Conservation (phyloP, 1,140 invertebrate species). For the Hyles euphorbiae region DNA sequence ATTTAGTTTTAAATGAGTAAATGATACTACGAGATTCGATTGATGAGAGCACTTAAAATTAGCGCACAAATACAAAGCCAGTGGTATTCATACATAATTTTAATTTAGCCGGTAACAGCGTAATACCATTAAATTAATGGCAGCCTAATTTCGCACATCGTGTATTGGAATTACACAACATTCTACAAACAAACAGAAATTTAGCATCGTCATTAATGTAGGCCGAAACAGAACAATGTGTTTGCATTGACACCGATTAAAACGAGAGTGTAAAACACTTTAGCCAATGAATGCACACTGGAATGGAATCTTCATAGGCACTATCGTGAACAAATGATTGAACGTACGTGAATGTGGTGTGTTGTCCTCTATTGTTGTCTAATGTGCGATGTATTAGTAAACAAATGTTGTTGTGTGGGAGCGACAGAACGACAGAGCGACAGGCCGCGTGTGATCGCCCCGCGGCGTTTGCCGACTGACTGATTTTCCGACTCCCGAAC, state of each 20-base stretch:
- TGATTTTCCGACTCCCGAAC: constrained; percentile 24
- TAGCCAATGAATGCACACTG: not conserved
- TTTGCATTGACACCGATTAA: constrained; percentile 20
- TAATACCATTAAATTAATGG: too few relatives aligned
- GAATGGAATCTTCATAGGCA: not conserved
- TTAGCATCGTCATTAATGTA: constrained; percentile 33
- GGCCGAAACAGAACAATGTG: constrained; percentile 35
- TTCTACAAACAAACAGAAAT: constrained; percentile 19
- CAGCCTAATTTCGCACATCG: not conserved
- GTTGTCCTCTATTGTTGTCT: constrained; percentile 43
- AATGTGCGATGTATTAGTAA: constrained; percentile 48
- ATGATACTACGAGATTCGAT: too few relatives aligned
- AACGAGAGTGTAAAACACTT: not conserved
- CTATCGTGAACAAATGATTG: not conserved
- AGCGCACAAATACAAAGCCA: too few relatives aligned
- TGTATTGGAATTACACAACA: not conserved
- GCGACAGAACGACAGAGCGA: constrained; percentile 6
- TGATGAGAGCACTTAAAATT: too few relatives aligned
- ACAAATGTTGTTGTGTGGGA: constrained; percentile 42
- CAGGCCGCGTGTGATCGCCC: constrained; percentile 11
- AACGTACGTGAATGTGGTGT: constrained; percentile 54
- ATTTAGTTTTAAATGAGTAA: too few relatives aligned
- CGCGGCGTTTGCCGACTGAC: constrained; percentile 55
- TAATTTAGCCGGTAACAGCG: too few relatives aligned
- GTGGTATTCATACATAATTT: too few relatives aligned